A percentile compares a stretch with the other conserved stretches of the same genome.
These are phyloP conservation scores for Archocentrus centrarchus DNA, from an alignment of 2,113 vertebrate genomes.

Conservation along the genomic window DNA sequence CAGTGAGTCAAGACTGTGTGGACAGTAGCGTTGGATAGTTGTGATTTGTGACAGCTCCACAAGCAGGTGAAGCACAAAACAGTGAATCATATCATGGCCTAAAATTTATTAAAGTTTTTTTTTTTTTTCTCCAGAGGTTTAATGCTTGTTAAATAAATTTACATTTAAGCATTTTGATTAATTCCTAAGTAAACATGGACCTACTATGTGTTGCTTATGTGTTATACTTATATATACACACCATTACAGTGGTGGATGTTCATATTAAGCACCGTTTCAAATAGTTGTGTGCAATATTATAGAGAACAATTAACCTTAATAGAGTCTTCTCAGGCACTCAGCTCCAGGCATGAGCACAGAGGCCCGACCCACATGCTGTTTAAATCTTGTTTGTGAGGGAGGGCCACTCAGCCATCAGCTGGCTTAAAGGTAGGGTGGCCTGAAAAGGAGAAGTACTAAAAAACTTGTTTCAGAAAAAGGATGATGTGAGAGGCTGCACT, in stretches of 20 bases:
- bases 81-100: background rate
- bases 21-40: background rate
- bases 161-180: background rate
- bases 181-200: background rate
- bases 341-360: background rate
- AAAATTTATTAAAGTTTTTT: background rate
- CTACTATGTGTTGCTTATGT: background rate
- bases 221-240: too few relatives aligned
- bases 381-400: background rate
- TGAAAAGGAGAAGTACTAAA: background rate
- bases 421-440: background rate
- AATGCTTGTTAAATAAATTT: background rate
- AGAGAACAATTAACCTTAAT: background rate
- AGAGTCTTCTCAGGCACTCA: background rate
- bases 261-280: background rate
- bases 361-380: background rate
- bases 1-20: background rate
- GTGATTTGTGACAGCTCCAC: conserved; percentile 8
- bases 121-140: background rate
- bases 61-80: background rate
- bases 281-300: background rate
- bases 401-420: background rate
- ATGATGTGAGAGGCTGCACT: background rate
- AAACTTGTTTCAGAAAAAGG: background rate
- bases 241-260: too few relatives aligned